These are phyloP conservation scores for Hirtodrosophila histrioides DNA, from an alignment of 2,888 invertebrate genomes.

Conservation along the genomic window DNA sequence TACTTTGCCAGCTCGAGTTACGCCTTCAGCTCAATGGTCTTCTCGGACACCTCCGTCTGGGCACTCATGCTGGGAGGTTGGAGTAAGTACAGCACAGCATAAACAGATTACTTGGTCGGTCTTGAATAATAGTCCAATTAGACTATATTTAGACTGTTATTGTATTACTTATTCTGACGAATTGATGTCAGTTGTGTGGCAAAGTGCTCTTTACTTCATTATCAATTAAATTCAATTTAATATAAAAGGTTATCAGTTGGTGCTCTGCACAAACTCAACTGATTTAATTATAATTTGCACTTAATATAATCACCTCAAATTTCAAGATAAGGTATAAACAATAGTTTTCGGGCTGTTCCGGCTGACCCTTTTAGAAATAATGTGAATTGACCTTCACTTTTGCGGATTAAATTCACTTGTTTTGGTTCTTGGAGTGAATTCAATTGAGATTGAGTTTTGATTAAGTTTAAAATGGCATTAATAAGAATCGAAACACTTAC, in stretches of 20 bases:
- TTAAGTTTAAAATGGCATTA: too few relatives aligned
- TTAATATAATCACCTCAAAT: conserved; percentile 1
- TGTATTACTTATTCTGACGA: conserved; percentile 9
- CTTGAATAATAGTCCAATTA: conserved; percentile 1
- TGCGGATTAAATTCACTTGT: too few relatives aligned
- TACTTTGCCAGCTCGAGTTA: conserved; percentile 92
- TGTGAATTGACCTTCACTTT: too few relatives aligned
- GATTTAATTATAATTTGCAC: conserved; percentile 6
- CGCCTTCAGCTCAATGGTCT: conserved; percentile 92
- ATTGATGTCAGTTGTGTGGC: conserved; percentile 25
- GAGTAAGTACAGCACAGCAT: conserved; percentile 68
- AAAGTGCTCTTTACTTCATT: conserved; percentile 16
- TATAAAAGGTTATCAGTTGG: conserved; percentile 31
- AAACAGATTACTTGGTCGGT: background rate
- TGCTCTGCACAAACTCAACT: background rate
- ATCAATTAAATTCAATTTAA: conserved; percentile 51
- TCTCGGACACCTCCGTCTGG: conserved; percentile 89
- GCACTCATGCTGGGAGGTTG: conserved; percentile 78
- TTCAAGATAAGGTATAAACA: too few relatives aligned
- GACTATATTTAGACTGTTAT: conserved; percentile 1
- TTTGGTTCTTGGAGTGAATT: too few relatives aligned
- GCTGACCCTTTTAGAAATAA: too few relatives aligned
- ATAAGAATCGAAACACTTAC: too few relatives aligned
- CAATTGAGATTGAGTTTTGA: too few relatives aligned
- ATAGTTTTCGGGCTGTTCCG: too few relatives aligned